Conservation (phyloP, 2,888 invertebrate species). For the Tachystola acroxantha region DNA sequence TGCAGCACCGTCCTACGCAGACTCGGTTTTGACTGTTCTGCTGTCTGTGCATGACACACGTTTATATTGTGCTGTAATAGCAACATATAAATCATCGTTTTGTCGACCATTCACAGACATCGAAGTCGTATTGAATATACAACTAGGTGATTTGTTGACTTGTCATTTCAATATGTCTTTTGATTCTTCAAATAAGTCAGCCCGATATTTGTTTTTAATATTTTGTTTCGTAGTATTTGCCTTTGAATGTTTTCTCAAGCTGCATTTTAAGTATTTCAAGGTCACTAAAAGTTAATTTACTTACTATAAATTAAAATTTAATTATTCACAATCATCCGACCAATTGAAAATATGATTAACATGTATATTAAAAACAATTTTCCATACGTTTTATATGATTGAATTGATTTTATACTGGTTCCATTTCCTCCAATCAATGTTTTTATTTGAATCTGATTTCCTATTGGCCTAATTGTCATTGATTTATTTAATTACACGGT, state of each 20-base stretch:
- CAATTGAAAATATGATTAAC: too few species aligned
- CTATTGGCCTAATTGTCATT: constrained; percentile 5
- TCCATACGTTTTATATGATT: constrained; percentile 2
- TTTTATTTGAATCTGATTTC: constrained; percentile 7
- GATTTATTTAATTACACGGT: constrained; percentile 7
- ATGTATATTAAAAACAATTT: background rate
- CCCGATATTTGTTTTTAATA: too few species aligned
- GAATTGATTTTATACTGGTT: constrained; percentile 8
- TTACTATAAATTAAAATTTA: too few species aligned
- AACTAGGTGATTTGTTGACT: too few species aligned
- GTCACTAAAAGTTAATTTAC: too few species aligned
- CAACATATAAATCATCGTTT: background rate
- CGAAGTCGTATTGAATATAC: background rate
- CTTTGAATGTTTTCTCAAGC: too few species aligned
- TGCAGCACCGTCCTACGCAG: constrained; percentile 2
- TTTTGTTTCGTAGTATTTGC: too few species aligned
- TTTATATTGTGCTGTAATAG: background rate
- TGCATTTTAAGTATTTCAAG: too few species aligned
- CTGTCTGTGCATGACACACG: background rate
- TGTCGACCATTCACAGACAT: background rate
- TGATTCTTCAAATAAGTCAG: too few species aligned
- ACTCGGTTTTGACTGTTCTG: background rate
- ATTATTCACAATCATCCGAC: too few species aligned
- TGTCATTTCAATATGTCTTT: too few species aligned
- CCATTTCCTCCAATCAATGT: constrained; percentile 11